Conservation (phyloP, 2,888 invertebrate species). For the Noctua janthina region DNA sequence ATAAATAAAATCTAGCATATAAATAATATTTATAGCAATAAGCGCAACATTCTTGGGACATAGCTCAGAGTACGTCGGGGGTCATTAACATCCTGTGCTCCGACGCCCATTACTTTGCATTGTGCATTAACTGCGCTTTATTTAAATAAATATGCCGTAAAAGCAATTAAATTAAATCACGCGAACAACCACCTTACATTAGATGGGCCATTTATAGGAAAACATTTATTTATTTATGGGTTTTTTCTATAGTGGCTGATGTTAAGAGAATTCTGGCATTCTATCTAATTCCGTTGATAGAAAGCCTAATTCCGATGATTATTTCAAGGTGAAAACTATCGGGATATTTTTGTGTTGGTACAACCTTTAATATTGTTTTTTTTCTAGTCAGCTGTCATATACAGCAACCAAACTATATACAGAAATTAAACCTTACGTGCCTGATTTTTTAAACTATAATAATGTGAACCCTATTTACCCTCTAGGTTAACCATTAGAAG, state of each 20-base stretch:
- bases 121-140: constrained; percentile 63
- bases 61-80: constrained; percentile 28
- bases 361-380: no score
- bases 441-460: no score
- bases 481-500: neutral
- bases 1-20: constrained; percentile 12
- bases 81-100: constrained; percentile 57
- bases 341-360: neutral
- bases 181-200: constrained; percentile 52
- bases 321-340: neutral
- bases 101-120: constrained; percentile 30
- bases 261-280: neutral
- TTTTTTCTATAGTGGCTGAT: neutral
- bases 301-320: neutral
- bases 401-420: no score
- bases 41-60: constrained; percentile 31
- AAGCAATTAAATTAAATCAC: constrained; percentile 69
- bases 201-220: constrained; percentile 44
- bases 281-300: neutral
- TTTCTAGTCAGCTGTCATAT: no score
- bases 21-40: constrained; percentile 20
- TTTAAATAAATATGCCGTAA: constrained; percentile 73
- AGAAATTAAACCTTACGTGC: no score
- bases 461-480: no score
- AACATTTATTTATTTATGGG: constrained; percentile 4